Evolutionary conservation across 2,797 vertebrate genomes (phyloP).

Genomic region (Coluber constrictor): DNA sequence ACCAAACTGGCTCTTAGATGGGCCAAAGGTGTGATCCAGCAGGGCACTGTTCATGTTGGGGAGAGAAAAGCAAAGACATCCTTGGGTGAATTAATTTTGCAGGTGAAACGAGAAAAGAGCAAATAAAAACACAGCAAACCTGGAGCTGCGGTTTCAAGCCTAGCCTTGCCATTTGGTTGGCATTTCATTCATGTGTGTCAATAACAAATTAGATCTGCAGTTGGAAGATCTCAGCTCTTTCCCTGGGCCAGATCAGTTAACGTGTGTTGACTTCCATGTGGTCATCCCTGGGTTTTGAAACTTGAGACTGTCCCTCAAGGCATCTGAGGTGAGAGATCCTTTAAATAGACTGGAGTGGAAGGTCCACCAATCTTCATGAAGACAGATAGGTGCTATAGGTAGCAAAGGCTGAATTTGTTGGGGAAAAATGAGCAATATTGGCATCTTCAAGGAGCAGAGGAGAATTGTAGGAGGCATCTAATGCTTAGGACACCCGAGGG

Average conservation of each 20-base stretch:
- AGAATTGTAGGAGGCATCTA: background rate
- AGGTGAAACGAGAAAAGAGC: background rate
- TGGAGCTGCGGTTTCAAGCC: background rate
- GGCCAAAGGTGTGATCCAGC: background rate
- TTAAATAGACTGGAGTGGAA: background rate
- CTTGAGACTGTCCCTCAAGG: background rate
- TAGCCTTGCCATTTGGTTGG: no score
- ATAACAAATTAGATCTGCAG: background rate
- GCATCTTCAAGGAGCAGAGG: background rate
- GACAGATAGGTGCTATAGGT: background rate
- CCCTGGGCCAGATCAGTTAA: background rate
- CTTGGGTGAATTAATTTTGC: background rate
- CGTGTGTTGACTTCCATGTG: background rate
- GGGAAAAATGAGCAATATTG: fast-evolving
- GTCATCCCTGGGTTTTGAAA: fast-evolving
- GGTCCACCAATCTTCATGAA: fast-evolving
- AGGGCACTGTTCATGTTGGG: background rate
- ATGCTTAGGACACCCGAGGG: background rate
- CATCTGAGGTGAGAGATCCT: fast-evolving
- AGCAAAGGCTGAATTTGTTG: background rate
- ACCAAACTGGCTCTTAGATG: background rate
- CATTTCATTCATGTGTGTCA: background rate
- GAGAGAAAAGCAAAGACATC: background rate
- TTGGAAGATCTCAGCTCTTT: background rate
- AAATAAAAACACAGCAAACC: background rate